Evolutionary conservation across 2,113 vertebrate species (phyloP).

Genomic region (Carlito syrichta): DNA sequence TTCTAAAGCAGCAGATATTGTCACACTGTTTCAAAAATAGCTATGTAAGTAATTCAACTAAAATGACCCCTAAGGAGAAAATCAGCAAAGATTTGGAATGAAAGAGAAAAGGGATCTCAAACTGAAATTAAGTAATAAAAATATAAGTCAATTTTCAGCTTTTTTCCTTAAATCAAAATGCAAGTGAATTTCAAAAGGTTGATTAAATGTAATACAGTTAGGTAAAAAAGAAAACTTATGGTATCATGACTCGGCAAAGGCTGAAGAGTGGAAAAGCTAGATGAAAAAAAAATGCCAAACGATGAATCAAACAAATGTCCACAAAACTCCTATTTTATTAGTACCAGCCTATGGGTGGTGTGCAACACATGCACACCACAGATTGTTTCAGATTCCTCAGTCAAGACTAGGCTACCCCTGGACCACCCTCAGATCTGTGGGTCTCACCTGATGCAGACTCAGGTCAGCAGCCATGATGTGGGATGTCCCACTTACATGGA

Average conservation of each 20-base stretch:
- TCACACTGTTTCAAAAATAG: neutral
- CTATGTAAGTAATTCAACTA: neutral
- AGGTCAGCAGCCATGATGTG: neutral
- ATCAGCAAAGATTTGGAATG: neutral
- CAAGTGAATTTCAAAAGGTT: neutral
- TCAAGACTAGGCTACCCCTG: accelerated
- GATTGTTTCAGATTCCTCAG: neutral
- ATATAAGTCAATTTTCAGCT: neutral
- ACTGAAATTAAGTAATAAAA: neutral
- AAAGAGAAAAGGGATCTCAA: neutral
- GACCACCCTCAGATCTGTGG: neutral
- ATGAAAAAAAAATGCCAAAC: neutral
- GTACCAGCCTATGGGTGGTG: neutral
- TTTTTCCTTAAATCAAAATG: neutral
- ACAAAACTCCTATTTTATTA: neutral
- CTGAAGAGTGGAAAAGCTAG: neutral
- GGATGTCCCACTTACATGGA: no score
- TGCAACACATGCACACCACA: neutral
- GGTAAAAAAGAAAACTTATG: neutral
- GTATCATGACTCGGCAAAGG: neutral
- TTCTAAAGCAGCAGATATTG: neutral
- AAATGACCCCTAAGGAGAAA: neutral
- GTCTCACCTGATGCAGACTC: neutral
- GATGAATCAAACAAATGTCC: neutral
- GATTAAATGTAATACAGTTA: neutral